Conservation (phyloP, 2,797 vertebrate species). For the Stomatorhinus walkeri region DNA sequence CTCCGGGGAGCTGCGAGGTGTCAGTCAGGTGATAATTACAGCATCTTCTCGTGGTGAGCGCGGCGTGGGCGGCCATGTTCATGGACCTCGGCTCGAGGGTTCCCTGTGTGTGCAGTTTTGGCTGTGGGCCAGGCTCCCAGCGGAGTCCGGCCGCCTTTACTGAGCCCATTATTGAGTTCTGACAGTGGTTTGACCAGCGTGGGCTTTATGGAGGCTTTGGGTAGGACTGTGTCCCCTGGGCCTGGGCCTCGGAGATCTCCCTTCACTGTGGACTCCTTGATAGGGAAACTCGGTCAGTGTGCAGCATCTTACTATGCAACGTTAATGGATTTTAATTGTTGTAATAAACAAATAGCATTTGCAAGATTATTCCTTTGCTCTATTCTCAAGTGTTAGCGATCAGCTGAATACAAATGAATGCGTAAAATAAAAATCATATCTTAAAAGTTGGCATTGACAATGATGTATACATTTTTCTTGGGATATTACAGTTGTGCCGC, state of each 20-base stretch:
- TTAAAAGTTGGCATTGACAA: neutral
- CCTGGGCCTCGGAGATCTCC: neutral
- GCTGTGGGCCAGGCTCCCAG: neutral
- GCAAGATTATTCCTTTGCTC: neutral
- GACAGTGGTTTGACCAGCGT: neutral
- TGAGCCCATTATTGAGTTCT: neutral
- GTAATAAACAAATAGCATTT: neutral
- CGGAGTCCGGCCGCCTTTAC: neutral
- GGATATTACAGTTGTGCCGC: neutral
- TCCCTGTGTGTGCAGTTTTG: neutral
- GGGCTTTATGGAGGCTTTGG: neutral
- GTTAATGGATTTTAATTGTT: neutral
- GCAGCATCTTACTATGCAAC: neutral
- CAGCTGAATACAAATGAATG: neutral
- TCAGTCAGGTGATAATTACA: constrained; percentile 13
- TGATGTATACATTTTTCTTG: neutral
- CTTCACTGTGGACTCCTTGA: neutral
- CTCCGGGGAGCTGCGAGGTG: neutral
- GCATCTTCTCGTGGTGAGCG: neutral
- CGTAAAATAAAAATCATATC: neutral
- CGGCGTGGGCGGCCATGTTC: neutral
- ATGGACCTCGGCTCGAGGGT: neutral
- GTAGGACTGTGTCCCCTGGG: neutral
- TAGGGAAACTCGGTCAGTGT: neutral
- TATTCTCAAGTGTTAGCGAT: neutral